Evolutionary conservation across 2,797 vertebrate genomes (phyloP).

Genomic region (Lepilemur septentrionalis): DNA sequence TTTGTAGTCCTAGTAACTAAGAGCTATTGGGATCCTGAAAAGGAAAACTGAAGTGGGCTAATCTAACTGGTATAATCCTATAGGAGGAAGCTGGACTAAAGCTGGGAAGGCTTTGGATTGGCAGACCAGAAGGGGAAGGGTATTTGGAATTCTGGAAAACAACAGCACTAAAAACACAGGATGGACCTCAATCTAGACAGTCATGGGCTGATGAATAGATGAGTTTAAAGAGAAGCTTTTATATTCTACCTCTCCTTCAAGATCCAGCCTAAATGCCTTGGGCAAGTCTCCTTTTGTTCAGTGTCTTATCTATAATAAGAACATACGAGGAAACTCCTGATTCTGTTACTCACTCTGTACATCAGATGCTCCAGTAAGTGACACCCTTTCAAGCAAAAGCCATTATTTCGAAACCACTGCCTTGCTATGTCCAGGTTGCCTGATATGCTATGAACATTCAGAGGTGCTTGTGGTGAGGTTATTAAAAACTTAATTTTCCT

Average conservation of each 20-base stretch:
- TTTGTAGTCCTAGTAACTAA: background rate
- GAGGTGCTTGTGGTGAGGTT: background rate
- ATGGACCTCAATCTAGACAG: background rate
- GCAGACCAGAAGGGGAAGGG: background rate
- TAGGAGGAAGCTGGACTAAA: background rate
- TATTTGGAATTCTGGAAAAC: background rate
- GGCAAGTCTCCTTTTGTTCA: background rate
- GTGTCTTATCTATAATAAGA: background rate
- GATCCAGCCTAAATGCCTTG: background rate
- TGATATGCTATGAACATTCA: background rate
- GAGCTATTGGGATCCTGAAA: background rate
- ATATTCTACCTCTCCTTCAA: background rate
- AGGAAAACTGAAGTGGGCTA: background rate
- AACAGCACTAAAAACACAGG: background rate
- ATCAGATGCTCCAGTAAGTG: background rate
- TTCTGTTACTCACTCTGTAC: background rate
- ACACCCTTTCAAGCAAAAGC: background rate
- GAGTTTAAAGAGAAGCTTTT: background rate
- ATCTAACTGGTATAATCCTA: background rate
- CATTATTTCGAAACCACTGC: background rate
- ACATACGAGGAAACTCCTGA: background rate
- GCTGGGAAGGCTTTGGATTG: background rate
- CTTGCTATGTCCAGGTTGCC: background rate
- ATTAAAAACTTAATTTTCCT: background rate
- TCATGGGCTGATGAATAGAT: background rate